A percentile compares a stretch with the other conserved stretches of the same genome.
Evolutionary conservation across 2,797 vertebrate genomes (phyloP).

Genomic region (Argya squamiceps): DNA sequence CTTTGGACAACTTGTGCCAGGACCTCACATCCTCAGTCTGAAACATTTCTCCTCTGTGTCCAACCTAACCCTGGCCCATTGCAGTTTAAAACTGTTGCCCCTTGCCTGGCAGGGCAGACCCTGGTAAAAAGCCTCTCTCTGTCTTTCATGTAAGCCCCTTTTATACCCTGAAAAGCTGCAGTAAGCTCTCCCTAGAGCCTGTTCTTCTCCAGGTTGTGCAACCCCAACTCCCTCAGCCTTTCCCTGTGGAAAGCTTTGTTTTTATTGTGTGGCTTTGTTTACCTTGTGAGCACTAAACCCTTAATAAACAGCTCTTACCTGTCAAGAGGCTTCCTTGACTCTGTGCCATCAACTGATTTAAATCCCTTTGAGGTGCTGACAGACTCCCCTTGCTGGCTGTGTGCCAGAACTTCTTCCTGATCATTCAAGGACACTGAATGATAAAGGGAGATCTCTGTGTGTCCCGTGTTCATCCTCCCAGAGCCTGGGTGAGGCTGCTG

Average conservation of each 20-base stretch:
- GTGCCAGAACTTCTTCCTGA: not conserved
- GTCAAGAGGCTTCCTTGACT: not conserved
- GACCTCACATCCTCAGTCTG: rapidly evolving
- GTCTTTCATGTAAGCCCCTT: not conserved
- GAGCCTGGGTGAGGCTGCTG: not conserved
- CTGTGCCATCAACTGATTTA: not conserved
- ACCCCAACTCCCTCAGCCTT: not conserved
- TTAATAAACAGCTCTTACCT: not conserved
- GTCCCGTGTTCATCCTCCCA: not conserved
- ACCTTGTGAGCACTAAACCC: not conserved
- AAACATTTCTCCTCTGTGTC: not conserved
- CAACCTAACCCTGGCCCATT: not conserved
- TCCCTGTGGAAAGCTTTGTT: not conserved
- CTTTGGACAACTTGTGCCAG: not conserved
- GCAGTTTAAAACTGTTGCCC: not conserved
- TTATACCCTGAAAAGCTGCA: not conserved
- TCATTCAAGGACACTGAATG: not conserved
- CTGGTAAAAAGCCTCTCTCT: not conserved
- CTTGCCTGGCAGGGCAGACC: not conserved
- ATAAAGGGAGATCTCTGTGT: not conserved
- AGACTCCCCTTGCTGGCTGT: not conserved
- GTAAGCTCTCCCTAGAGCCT: not conserved
- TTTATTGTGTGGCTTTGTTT: not conserved
- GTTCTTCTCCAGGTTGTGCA: not conserved
- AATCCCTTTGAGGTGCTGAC: not conserved